Conservation (phyloP, 2,888 invertebrate genomes). For the Smittia sp. region DNA sequence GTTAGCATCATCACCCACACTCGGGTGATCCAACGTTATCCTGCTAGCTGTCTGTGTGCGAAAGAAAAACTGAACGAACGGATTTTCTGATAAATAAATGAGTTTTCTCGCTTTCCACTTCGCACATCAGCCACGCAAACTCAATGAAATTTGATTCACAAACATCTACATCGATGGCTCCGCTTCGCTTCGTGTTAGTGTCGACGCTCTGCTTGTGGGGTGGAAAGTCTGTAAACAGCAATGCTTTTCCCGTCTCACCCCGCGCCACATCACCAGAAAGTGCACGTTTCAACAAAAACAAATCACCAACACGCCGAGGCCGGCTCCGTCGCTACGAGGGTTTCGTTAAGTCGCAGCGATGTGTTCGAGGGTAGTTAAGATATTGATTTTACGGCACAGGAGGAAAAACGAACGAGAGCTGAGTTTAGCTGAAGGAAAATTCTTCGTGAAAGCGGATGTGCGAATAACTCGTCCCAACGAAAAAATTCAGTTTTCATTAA, state of each 20-base stretch:
- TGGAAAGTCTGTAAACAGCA: neutral
- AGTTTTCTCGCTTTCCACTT: neutral
- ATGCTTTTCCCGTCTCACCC: slow-evolving; percentile 3
- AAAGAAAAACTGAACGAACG: neutral
- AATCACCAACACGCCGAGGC: slow-evolving; percentile 16
- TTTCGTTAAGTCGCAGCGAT: slow-evolving; percentile 25
- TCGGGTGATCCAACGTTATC: neutral
- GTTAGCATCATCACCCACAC: too few relatives aligned
- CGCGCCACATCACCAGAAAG: neutral
- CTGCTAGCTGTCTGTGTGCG: neutral
- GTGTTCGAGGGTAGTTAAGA: slow-evolving; percentile 34
- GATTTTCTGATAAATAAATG: slow-evolving; percentile 3
- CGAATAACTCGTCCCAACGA: slow-evolving; percentile 16
- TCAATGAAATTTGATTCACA: slow-evolving; percentile 28
- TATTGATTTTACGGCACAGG: slow-evolving; percentile 34
- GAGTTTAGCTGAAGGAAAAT: slow-evolving; percentile 37
- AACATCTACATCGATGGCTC: neutral
- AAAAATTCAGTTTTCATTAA: slow-evolving; percentile 36
- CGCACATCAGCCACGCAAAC: slow-evolving; percentile 11
- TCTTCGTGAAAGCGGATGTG: slow-evolving; percentile 38
- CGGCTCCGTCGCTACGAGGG: neutral
- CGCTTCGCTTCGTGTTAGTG: neutral
- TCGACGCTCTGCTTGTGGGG: neutral
- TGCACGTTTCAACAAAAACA: slow-evolving; percentile 37
- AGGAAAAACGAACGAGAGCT: neutral